Evolutionary conservation across 2,797 vertebrate genomes (phyloP), one percentile per base, ranked within the genome.

Genomic region (Phrynocephalus guinanensis): DNA sequence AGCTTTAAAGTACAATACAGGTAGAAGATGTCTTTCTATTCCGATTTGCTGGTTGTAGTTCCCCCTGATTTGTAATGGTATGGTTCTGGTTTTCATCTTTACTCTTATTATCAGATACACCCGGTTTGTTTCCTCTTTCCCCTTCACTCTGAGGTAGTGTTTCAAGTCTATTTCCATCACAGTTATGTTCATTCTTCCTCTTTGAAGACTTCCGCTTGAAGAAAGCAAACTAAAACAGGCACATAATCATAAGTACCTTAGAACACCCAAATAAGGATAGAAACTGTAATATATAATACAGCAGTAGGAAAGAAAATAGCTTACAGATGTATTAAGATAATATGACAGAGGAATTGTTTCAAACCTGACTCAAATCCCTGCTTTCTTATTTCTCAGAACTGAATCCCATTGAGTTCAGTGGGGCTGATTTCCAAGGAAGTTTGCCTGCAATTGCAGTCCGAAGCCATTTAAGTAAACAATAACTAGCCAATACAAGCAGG

Each of bases 151-250:
- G 82, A 80, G 94, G 67, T 88, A 92, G 85, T 76, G 94, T 94
- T 94, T 84, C 94, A 92, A 91, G 75, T 48, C 38, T 80, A 48
- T 91, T 87, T 89, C 95, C 92, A 75, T 87, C 92, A 88, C 79
- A 85, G 63, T 77, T 94, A 75, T 93, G 87, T 60, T 89, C 52
- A 83, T 85, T 93, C 93, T 96, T 97, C 79, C 95, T 95, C 76
- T 94, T 93, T 85, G 89, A 91, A 87, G 97, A 97, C 84, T 96
- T 96, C 88, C 95, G 95, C 84, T 97, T 98, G 93, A 99, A 98
- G 85, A 99, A 91, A 82, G 97, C 98, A 91, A 97, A 96, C 99
- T 99, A 95, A 87, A 95, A 91, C 90, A 91, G 92, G 18, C 30
- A 83, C 16, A 83, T 9, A 70, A 48, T 78, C 24, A 83, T 79